Conservation (phyloP, 2,888 invertebrate genomes). For the Luperina nickerlii region DNA sequence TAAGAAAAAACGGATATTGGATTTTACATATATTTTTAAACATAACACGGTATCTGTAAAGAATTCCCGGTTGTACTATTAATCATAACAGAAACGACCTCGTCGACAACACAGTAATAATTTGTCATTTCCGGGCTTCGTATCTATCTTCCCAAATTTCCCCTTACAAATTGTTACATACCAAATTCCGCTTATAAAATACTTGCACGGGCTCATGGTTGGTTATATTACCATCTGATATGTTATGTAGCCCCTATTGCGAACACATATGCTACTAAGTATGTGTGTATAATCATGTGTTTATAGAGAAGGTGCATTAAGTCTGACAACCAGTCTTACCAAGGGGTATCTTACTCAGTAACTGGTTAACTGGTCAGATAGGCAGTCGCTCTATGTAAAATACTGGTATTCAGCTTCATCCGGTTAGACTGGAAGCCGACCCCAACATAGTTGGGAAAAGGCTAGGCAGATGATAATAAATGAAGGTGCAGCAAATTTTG, state of each 20-base stretch:
- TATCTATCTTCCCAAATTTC: conserved; percentile 60
- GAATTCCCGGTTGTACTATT: neutral
- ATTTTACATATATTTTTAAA: neutral
- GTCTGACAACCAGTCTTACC: no score
- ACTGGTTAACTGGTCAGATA: no score
- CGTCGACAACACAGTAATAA: conserved; percentile 59
- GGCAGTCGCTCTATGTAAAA: no score
- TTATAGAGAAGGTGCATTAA: neutral
- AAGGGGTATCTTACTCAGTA: no score
- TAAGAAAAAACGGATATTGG: neutral
- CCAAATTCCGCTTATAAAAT: conserved; percentile 64
- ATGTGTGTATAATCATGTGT: conserved; percentile 8
- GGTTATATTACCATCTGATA: conserved; percentile 71
- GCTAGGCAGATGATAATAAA: neutral
- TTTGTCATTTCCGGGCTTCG: conserved; percentile 63
- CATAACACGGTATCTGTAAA: neutral
- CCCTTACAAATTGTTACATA: conserved; percentile 65
- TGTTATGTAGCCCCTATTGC: conserved; percentile 59
- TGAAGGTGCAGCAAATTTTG: neutral
- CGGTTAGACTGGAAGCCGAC: no score
- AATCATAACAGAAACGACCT: conserved; percentile 19
- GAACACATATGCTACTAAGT: conserved; percentile 14
- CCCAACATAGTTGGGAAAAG: no score
- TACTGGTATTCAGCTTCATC: no score
- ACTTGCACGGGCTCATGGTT: conserved; percentile 68